A percentile compares a stretch with the other conserved stretches of the same genome.
Conservation (phyloP, 2,797 vertebrate species). For the Sarcoramphus papa region DNA sequence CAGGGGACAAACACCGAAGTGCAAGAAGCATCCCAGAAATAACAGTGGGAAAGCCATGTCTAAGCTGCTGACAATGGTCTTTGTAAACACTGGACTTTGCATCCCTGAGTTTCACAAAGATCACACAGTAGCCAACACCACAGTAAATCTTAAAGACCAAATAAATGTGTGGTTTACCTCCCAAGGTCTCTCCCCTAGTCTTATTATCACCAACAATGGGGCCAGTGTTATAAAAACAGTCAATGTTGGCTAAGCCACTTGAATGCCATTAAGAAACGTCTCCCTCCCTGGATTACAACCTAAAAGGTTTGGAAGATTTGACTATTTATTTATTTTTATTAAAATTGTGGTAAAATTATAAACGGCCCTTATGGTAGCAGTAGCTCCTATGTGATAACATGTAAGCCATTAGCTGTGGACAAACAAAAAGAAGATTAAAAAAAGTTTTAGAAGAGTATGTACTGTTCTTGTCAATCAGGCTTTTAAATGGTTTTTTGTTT, state of each 20-base stretch:
- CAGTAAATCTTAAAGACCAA: constrained; percentile 41
- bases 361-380: background rate
- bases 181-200: background rate
- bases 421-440: background rate
- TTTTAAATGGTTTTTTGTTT: background rate
- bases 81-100: constrained; percentile 26
- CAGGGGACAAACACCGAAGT: background rate
- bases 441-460: background rate
- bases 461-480: background rate
- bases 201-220: constrained; percentile 44
- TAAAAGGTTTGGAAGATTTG: constrained; percentile 12
- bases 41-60: background rate
- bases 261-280: background rate
- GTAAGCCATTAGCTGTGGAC: background rate
- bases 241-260: background rate
- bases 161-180: constrained; percentile 45
- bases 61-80: background rate
- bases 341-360: constrained; percentile 25
- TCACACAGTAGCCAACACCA: constrained; percentile 10
- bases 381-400: background rate
- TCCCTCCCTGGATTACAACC: constrained; percentile 14
- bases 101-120: constrained; percentile 21
- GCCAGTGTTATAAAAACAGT: constrained; percentile 29
- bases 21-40: background rate
- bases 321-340: constrained; percentile 2